These are phyloP conservation scores for Cabera pusaria DNA, from an alignment of 2,888 invertebrate species.

Conservation along the genomic window DNA sequence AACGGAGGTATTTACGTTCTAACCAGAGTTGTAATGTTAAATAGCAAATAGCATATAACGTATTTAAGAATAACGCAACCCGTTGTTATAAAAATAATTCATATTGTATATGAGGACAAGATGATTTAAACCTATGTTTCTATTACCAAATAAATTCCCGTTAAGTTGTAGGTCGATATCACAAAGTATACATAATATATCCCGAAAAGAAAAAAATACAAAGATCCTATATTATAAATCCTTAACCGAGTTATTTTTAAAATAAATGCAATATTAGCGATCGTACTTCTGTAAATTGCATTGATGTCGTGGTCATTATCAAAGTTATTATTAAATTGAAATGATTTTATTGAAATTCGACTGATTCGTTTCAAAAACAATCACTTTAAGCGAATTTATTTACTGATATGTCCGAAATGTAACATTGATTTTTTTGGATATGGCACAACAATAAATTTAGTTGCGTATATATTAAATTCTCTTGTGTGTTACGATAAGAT, in stretches of 20 bases:
- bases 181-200: slow-evolving; percentile 73
- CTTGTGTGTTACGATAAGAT: slow-evolving; percentile 28
- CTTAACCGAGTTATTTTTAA: slow-evolving; percentile 56
- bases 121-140: slow-evolving; percentile 15
- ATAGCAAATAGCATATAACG: slow-evolving; percentile 31
- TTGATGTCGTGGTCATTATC: slow-evolving; percentile 26
- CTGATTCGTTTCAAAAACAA: slow-evolving; percentile 36
- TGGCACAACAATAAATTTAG: slow-evolving; percentile 49
- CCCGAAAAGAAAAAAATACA: slow-evolving; percentile 54
- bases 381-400: slow-evolving; percentile 50
- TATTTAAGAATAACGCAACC: slow-evolving; percentile 42
- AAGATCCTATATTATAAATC: slow-evolving; percentile 51
- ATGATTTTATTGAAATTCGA: slow-evolving; percentile 37
- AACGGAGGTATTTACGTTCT: slow-evolving; percentile 68
- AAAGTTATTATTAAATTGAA: slow-evolving; percentile 32
- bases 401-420: slow-evolving; percentile 50
- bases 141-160: slow-evolving; percentile 41
- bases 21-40: slow-evolving; percentile 36
- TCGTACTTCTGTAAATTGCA: slow-evolving; percentile 39
- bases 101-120: slow-evolving; percentile 31
- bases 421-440: slow-evolving; percentile 42
- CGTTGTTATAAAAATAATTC: slow-evolving; percentile 27
- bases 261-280: slow-evolving; percentile 71
- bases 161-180: slow-evolving; percentile 71
- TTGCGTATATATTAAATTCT: slow-evolving; percentile 26